Base-by-base conservation (phyloP, 2,888 invertebrate species). In the Neelides folsomi region DNA sequence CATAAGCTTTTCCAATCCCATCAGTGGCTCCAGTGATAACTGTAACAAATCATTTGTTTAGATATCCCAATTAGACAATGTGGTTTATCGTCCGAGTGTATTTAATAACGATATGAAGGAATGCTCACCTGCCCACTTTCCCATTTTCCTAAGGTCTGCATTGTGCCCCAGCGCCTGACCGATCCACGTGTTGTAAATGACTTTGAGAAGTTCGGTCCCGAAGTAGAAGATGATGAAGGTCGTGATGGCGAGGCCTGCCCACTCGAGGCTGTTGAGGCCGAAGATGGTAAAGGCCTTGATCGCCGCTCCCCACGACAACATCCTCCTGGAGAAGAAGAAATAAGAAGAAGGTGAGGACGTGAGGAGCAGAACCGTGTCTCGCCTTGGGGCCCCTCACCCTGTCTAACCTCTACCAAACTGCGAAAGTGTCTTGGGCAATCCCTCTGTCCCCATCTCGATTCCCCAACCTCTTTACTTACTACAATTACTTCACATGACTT, bases 1-100 rank as follows among this genome's bases (percentile, higher is more conserved):
- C 85, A 69, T 90, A 92, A 60, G 86, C 84, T 71, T 82, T 85
- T 43, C 90, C 90, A 68, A 92, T 88, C 52, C 90, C 92, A 71
- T 92, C 90, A 0, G 90, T 89, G 35, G 83, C 81, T 10, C 90
- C 90, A 1, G 90, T 92, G 48, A 92, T 77, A 62, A 87, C 89
- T 88, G 73, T 43, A 81, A 79, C 70, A 72, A 19, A n/a, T n/a
- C n/a, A n/a, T n/a, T n/a, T n/a, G n/a, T n/a, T n/a, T n/a, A n/a
- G n/a, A n/a, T n/a, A n/a, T n/a, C n/a, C n/a, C n/a, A n/a, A n/a
- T n/a, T n/a, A n/a, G n/a, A n/a, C n/a, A n/a, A n/a, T n/a, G n/a
- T n/a, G n/a, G n/a, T n/a, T n/a, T n/a, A n/a, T n/a, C n/a, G n/a
- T n/a, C n/a, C n/a, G n/a, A n/a, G n/a, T n/a, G n/a, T n/a, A n/a